Evolutionary conservation across 2,113 vertebrate species (phyloP), one percentile per base, ranked within the genome.

Genomic region (Hiodon alosoides): DNA sequence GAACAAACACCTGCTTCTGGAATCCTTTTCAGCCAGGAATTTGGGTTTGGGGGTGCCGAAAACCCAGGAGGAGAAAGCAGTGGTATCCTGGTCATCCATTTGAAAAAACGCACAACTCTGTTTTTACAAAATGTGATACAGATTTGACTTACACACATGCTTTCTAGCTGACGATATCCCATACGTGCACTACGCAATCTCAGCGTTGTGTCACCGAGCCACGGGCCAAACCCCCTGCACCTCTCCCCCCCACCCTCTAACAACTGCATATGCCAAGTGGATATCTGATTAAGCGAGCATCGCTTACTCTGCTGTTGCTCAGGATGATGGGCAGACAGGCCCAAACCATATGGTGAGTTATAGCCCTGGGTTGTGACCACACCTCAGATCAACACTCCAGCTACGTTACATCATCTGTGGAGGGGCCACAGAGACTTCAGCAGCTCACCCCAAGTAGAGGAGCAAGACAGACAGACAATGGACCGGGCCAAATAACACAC

Each of bases 211-310:
- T n/a, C 4, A 10, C 11, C 6, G 50, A 51, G 52, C 67, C 1
- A 5, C 14, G 51, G 48, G 52, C n/a, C 14, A 69, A 69, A 69
- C 53, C 16, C 53, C 31, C 51, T 48, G 9, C 5, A 10, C 5
- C 62, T 65, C 13, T 51, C 3, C 66, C 52, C n/a, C 64, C 16
- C 10, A 10, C n/a, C 31, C 57, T 51, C 11, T 52, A 57, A 68
- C 54, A 47, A 52, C 70, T 71, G 62, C 4, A 52, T 9, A 68
- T n/a, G 73, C 75, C 75, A 76, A 78, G 67, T 3, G 53, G 71
- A 79, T 76, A 79, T 74, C 79, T 80, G 81, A 67, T 77, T 31
- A 74, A 77, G 76, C 59, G 81, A 76, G 54, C 10, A 65, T 17
- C 16, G 13, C n/a, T 31, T 46, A 8, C 62, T 47, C 17, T 46